Evolutionary conservation across 2,113 vertebrate genomes (phyloP), one percentile per base, ranked within the genome.

Genomic region (Petrocephalus microphthalmus): DNA sequence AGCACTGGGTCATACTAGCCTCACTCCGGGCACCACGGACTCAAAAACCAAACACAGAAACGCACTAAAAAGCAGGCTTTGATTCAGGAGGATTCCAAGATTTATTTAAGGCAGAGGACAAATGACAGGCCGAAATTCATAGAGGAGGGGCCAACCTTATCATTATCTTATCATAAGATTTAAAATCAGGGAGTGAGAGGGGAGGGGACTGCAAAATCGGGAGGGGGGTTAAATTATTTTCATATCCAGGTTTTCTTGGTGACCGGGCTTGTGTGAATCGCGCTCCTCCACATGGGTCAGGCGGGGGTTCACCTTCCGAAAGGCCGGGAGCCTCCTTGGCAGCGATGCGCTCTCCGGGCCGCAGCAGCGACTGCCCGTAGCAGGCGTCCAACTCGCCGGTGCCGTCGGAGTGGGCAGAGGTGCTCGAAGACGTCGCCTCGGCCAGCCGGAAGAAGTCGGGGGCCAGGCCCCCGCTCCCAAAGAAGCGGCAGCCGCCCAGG

Each of bases 401-500:
- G 33, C 96, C 94, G 88, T 95, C 96, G 67, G 97, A 97, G 91
- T 97, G 97, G 17, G 97, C 98, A 33, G 98, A 98, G 56, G 97
- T 97, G 90, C 97, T 98, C 0, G 98, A 98, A 5, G 98, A 97
- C 0, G 97, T 99, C 89, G 98, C 93, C 85, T 99, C 98, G 42
- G 99, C 98, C 3, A 98, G 94, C 64, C 92, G 97, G 94, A 99
- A 99, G 93, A 97, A 99, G 90, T 99, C 98, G 81, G 98, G 90
- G 57, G 97, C 97, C 71, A 95, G 94, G 87, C 95, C 92, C 0
- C 96, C 97, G n/a, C 98, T 97, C 6, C 97, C 98, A 0, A 98
- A 99, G 92, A 99, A 99, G 25, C 97, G 94, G 90, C 98, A 99
- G 87, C 98, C 98, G 53, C 98, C 98, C 0, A 99, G 97, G 91